Evolutionary conservation across 2,797 vertebrate species (phyloP), one percentile per base, ranked within the genome.

Genomic region (Perodicticus potto): DNA sequence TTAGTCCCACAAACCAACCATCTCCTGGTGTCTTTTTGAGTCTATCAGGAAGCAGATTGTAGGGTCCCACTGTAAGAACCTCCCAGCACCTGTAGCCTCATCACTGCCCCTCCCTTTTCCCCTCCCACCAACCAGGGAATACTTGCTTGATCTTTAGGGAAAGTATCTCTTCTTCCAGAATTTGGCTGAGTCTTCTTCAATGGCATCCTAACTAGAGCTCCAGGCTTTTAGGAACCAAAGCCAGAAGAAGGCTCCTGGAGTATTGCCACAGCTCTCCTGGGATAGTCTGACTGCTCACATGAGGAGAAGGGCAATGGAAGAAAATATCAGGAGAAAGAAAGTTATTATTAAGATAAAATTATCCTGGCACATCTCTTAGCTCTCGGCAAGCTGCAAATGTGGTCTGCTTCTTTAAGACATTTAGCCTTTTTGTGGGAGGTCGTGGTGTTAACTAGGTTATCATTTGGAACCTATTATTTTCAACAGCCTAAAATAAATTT

Each of bases 401-500:
- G 27, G 27, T 63, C 23, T 0, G 3, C 19, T 87, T 53, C 72
- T 81, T 81, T 29, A 86, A 69, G 72, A 57, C 49, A 43, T 3
- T 63, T 88, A 81, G 25, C 27, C 32, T 92, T 92, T 90, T 92
- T n/a, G 7, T 7, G 59, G 45, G 40, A 88, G 77, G 22, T 73
- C 49, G 37, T 16, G 37, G 25, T 61, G 67, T 80, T 87, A 95
- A 94, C 67, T 77, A 2, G 13, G 27, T 55, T 55, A 43, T 72
- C 77, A 82, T 32, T 69, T 57, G 55, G 69, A 89, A 87, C 17
- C 55, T 81, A 45, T 90, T 85, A 76, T 91, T 92, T 96, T 84
- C 53, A 67, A 17, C 23, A 67, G 67, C 61, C 72, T 92, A 88
- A 90, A 92, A 90, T 72, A 93, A 86, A 89, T 82, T 93, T 92